Evolutionary conservation across 2,888 invertebrate species (phyloP), one percentile per base, ranked within the genome.

Genomic region (Cordilura impudica): DNA sequence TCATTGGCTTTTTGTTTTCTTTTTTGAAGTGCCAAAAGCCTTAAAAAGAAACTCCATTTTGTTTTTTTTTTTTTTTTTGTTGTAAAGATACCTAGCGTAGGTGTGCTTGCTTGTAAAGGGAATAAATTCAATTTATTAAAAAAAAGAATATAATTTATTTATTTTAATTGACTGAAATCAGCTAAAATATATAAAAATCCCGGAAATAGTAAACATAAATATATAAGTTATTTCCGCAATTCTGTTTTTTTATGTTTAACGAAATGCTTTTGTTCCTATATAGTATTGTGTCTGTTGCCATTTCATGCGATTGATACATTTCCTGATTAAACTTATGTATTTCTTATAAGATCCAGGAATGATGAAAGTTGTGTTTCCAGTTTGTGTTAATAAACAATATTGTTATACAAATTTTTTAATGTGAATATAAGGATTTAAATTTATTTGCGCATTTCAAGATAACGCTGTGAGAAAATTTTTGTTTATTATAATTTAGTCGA

Each of bases 31-130:
- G 45, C 16, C 49, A 66, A 60, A 66, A 39, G 16, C 56, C 21
- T 23, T 4, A 61, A 18, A 51, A 23, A 65, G 43, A 54, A 65
- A 70, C 81, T 70, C 78, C 80, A 80, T 81, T 51, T 80, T 81
- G 80, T 81, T 78, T 73, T 72, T 19, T 29, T 54, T 63, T 35
- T 3, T 31, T 66, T 49, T 14, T 51, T 49, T 16, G 14, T 47
- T 14, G 23, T 10, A 31, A 63, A 12, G 12, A 19, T 39, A 49
- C 23, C 56, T 35, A 12, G 47, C 29, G 6, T 21, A n/a, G n/a
- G n/a, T n/a, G n/a, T n/a, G n/a, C n/a, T n/a, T n/a, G n/a, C n/a
- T n/a, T 35, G n/a, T 4, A n/a, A 39, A 39, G 6, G 26, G 6
- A 26, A 4, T 26, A 26, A 39, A 39, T 39, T n/a, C 2, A 39